Conservation (phyloP, 1,140 invertebrate species). For the Neodiprion virginianus region DNA sequence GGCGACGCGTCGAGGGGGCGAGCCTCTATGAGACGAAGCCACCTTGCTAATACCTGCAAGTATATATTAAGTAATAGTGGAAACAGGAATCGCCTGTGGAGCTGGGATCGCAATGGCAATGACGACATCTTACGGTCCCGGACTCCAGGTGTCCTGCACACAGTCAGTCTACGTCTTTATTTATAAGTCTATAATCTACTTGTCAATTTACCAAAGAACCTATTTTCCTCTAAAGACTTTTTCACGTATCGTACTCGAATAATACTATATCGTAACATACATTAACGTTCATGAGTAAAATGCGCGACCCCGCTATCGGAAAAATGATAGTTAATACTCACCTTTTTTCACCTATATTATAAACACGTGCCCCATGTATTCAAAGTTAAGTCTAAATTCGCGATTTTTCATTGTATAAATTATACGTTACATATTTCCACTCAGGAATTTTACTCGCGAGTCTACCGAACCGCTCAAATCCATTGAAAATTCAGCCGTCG, state of each 20-base stretch:
- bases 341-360: constrained; percentile 41
- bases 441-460: no score
- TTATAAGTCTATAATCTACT: constrained; percentile 41
- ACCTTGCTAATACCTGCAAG: no score
- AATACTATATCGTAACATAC: background rate
- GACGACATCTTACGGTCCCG: no score
- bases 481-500: no score
- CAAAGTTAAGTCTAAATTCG: no score
- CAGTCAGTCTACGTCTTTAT: background rate
- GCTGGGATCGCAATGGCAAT: no score
- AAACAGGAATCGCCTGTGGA: background rate
- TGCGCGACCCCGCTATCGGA: no score
- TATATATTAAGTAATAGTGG: no score
- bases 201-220: constrained; percentile 53
- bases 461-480: no score
- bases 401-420: no score
- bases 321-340: no score
- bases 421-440: no score
- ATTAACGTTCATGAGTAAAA: background rate
- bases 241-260: constrained; percentile 7
- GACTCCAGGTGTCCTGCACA: background rate
- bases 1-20: constrained; percentile 45
- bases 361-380: background rate
- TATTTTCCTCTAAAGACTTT: constrained; percentile 55
- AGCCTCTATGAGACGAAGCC: constrained; percentile 42